Evolutionary conservation across 2,888 invertebrate species (phyloP), one percentile per base, ranked within the genome.

Genomic region (Sinelater perroti): DNA sequence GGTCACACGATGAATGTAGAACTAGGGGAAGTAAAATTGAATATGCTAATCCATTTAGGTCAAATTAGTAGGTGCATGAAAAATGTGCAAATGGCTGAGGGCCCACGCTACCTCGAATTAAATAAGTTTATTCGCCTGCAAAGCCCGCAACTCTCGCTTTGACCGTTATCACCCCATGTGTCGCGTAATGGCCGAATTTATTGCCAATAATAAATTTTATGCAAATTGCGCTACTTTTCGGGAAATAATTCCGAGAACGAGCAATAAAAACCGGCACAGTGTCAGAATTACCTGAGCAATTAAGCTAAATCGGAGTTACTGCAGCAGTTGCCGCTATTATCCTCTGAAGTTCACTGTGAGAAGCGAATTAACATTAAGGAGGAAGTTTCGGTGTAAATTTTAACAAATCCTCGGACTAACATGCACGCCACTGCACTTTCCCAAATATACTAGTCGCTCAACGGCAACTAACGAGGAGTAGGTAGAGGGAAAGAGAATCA

Each of bases 1-100:
- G 35, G 35, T 35, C 35, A 35, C 35, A 35, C 35, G n/a, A 35
- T 35, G 35, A 35, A 35, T 35, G 18, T 3, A 14, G 33, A 33
- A 33, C 16, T 35, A 35, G 16, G 35, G 16, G 17, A 35, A 35
- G 35, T 7, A 4, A 17, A 35, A 35, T 35, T 35, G 35, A 35
- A 35, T 35, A 35, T 35, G 35, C 35, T 35, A 35, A 35, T 35
- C 4, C 8, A 35, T 35, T 35, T 18, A 35, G 14, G 35, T 35
- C 35, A 35, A 35, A 35, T 35, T 35, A 35, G 35, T 35, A 35
- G 5, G 35, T 17, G 35, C 35, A 35, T 35, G 8, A 10, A 35
- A 35, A 35, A 35, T 16, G n/a, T 35, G 13, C n/a, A 17, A 35
- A 35, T n/a, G 2, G 17, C n/a, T n/a, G n/a, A n/a, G n/a, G n/a